phyloP scores from a whole-genome alignment of 2,888 invertebrate genomes.

The Petrophora chlorosata region DNA sequence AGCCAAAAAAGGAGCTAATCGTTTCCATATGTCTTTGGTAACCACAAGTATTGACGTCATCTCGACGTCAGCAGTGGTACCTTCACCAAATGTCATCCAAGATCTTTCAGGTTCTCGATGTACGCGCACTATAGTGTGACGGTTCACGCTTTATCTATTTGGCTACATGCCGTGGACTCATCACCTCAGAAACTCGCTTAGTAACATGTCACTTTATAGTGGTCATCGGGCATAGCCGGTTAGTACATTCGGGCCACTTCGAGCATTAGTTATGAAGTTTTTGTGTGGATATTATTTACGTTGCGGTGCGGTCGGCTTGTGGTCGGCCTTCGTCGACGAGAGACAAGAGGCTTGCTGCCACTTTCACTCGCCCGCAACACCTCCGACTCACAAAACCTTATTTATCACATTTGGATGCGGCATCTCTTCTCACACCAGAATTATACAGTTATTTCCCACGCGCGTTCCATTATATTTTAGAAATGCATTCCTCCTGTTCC shows the following conservation, averaged over 20 bases:
- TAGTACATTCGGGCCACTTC: conserved; percentile 17
- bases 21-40: too few species aligned
- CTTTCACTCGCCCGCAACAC: conserved; percentile 72
- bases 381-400: conserved; percentile 50
- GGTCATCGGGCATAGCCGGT: too few species aligned
- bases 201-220: too few species aligned
- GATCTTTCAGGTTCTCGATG: too few species aligned
- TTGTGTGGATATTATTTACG: conserved; percentile 59
- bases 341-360: conserved; percentile 71
- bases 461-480: neutral
- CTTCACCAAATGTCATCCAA: too few species aligned
- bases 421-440: conserved; percentile 31
- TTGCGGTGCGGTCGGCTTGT: conserved; percentile 57
- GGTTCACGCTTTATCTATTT: too few species aligned
- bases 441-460: neutral
- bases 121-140: too few species aligned
- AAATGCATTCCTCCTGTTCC: conserved; percentile 5
- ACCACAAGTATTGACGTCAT: too few species aligned
- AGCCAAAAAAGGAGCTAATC: too few species aligned
- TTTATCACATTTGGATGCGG: conserved; percentile 58
- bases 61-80: too few species aligned
- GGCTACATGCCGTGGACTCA: too few species aligned
- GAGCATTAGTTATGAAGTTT: conserved; percentile 46
- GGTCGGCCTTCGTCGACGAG: conserved; percentile 73
- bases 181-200: too few species aligned